Evolutionary conservation across 53 echinoderm and acorn worm genomes (phyloP).

Genomic region (Paracentrotus lividus): DNA sequence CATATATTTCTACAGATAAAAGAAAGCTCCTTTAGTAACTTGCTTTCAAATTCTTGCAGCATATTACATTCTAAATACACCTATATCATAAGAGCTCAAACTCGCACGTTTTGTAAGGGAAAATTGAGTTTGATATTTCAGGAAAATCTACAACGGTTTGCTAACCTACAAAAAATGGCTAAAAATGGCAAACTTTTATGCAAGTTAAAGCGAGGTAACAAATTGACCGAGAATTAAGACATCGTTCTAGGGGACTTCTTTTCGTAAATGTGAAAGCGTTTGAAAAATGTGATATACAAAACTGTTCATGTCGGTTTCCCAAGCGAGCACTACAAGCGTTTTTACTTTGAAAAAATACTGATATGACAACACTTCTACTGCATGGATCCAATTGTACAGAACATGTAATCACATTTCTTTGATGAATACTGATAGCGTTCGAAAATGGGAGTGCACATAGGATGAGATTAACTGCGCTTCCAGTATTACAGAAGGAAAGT

Average conservation of each 20-base stretch:
- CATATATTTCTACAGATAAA: constrained; percentile 49
- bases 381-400: constrained; percentile 13
- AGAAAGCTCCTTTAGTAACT: neutral
- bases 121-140: constrained; percentile 35
- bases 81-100: neutral
- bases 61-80: neutral
- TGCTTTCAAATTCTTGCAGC: neutral
- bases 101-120: neutral
- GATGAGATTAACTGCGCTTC: neutral
- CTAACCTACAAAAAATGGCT: constrained; percentile 7
- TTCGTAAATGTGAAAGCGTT: neutral
- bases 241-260: neutral
- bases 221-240: constrained; percentile 10
- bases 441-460: constrained; percentile 18
- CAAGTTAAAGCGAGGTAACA: neutral
- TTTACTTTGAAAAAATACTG: neutral
- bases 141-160: constrained; percentile 18
- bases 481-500: neutral
- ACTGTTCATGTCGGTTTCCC: neutral
- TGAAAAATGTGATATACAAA: neutral
- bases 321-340: neutral
- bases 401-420: neutral
- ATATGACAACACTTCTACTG: neutral
- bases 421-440: constrained; percentile 40
- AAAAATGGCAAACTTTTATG: neutral